phyloP scores from a whole-genome alignment of 1,140 invertebrate genomes.

The Pseudoatta argentina region DNA sequence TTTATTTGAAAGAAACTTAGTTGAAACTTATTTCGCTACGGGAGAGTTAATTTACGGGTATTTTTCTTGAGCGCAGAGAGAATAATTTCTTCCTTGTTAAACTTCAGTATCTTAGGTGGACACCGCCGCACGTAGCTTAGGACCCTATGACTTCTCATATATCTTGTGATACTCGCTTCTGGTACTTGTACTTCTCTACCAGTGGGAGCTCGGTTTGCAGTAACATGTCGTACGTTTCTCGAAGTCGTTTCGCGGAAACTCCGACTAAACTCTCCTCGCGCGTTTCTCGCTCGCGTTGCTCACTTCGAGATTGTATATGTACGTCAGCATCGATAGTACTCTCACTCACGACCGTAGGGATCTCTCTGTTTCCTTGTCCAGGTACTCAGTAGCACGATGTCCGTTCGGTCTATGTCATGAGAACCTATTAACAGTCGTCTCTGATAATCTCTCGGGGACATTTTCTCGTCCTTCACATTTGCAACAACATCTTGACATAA shows the following conservation, averaged over 20 bases:
- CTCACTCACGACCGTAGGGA: slow-evolving; percentile 74
- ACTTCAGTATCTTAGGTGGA: slow-evolving; percentile 13
- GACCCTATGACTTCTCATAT: slow-evolving; percentile 47
- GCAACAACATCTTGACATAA: neutral
- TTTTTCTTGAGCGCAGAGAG: neutral
- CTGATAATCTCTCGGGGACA: slow-evolving; percentile 22
- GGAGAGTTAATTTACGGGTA: neutral
- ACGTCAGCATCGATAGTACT: slow-evolving; percentile 76
- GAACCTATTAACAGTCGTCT: slow-evolving; percentile 80
- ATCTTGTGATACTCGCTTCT: slow-evolving; percentile 61
- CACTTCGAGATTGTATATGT: slow-evolving; percentile 74
- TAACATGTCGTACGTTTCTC: slow-evolving; percentile 69
- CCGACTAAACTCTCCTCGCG: slow-evolving; percentile 1
- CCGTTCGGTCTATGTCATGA: slow-evolving; percentile 49
- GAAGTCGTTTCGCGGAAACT: slow-evolving; percentile 64
- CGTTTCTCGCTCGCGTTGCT: slow-evolving; percentile 63
- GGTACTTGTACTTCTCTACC: slow-evolving; percentile 43
- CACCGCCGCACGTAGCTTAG: slow-evolving; percentile 41
- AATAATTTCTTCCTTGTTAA: neutral
- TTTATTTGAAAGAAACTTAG: neutral
- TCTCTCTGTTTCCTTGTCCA: slow-evolving; percentile 56
- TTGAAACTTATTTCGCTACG: neutral
- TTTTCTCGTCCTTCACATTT: neutral
- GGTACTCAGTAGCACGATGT: slow-evolving; percentile 68
- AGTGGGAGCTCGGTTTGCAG: slow-evolving; percentile 63